Base-by-base conservation (phyloP, 2,888 invertebrate species). In the Athalia rosae region DNA sequence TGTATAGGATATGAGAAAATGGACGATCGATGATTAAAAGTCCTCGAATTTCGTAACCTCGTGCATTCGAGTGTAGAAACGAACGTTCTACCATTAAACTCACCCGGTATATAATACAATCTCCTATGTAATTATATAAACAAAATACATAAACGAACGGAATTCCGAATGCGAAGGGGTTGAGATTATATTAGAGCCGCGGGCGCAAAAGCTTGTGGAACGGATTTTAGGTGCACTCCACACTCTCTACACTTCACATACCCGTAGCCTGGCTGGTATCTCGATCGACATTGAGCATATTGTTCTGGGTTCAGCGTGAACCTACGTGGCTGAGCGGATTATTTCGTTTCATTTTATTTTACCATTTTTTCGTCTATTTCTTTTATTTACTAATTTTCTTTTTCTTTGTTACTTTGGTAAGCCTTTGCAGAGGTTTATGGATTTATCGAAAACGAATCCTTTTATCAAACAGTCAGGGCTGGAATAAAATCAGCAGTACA, bases 361-460 rank as follows among this genome's bases (percentile, higher is more conserved):
- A 50, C 28, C 28, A 2, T 28, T 50, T 9, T 50, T 9, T 50
- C 7, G 50, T 50, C 8, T 50, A 9, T 50, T 50, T 50, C 50
- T 7, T 50, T 50, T 50, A 9, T 50, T 50, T 50, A 11, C 50
- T 61, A n/a, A 7, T 43, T 71, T 45, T 58, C 28, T 41, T 41
- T 4, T 67, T 28, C 50, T 50, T 66, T 4, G 0, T 66, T 13
- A 9, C 28, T 50, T 48, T 6, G 3, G 4, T 56, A 41, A 56
- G 43, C 5, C 41, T 58, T 45, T 41, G 58, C 56, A 56, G 56
- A 71, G 58, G 71, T 71, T 58, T 58, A 11, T 45, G 15, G 43
- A 71, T 13, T 71, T 58, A 71, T 58, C 45, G 15, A 58, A 58
- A 71, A 71, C n/a, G 13, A 71, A 71, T 71, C 56, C 58, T 50